Base-by-base conservation (phyloP, 1,140 invertebrate species). In the Phocides pigmalion region DNA sequence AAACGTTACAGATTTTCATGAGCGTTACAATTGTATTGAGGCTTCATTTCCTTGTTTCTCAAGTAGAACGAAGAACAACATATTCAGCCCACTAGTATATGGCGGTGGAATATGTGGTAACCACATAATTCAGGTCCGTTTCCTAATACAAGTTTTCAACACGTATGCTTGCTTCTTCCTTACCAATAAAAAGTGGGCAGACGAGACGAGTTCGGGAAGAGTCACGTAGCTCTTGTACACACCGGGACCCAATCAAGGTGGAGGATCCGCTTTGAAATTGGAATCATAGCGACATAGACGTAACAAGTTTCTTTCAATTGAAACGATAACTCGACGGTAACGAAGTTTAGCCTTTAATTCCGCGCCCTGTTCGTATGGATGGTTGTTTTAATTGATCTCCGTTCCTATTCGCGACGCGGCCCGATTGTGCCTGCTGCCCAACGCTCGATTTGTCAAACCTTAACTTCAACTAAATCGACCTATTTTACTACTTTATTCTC, bases 281-380 rank as follows among this genome's bases (percentile, higher is more conserved):
- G 77, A 88, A 90, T 88, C 81, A 87, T 87, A 82, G 73, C 79
- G 75, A 81, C 84, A 78, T 74, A 77, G 79, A 81, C 76, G 75
- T 87, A 90, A 90, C 87, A 89, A 87, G 87, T 87, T 90, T 90
- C 87, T 90, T 87, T 87, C 84, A 81, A 85, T 87, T 83, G 70
- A 77, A 79, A 81, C 76, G 84, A 87, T 84, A 87, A 87, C 84
- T 81, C 75, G 76, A 67, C 70, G 62, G 77, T 83, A 89, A 90
- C 87, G 85, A 90, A 88, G 76, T 88, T 88, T 83, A 87, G 81
- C 82, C 87, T 86, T 90, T 88, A 86, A 90, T 88, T 87, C 76
- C 81, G 76, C 71, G 73, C 70, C 65, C 65, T 51, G 74, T 69
- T 72, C 75, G 68, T 62, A 59, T 44, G 68, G 74, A 46, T 67